Conservation (phyloP, 2,888 invertebrate genomes). For the Sphaeridia pumilis region DNA sequence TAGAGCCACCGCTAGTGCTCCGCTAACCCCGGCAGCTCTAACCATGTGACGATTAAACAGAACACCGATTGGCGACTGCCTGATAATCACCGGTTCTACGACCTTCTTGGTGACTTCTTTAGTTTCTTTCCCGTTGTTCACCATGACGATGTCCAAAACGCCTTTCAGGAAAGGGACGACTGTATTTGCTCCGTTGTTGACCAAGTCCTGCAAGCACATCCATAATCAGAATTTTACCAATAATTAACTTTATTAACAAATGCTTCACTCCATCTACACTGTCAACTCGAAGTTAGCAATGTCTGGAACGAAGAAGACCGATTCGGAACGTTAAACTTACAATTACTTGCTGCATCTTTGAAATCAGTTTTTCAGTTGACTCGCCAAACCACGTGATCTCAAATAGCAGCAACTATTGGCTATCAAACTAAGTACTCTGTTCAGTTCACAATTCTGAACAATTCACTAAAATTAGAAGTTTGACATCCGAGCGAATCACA, state of each 20-base stretch:
- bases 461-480: too few species aligned
- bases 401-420: too few species aligned
- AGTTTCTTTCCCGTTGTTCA: constrained; percentile 15
- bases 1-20: constrained; percentile 31
- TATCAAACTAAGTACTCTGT: too few species aligned
- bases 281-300: background rate
- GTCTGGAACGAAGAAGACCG: background rate
- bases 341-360: constrained; percentile 8
- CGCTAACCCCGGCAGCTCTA: constrained; percentile 26
- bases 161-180: constrained; percentile 25
- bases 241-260: background rate
- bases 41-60: constrained; percentile 20
- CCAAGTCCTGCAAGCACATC: constrained; percentile 20
- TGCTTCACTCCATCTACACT: background rate
- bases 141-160: constrained; percentile 20
- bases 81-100: background rate
- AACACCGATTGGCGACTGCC: background rate
- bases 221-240: background rate
- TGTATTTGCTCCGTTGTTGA: constrained; percentile 20
- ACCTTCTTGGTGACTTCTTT: background rate
- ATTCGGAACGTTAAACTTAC: constrained; percentile 1
- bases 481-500: too few species aligned
- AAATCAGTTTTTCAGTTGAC: too few species aligned
- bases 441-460: too few species aligned
- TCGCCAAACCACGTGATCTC: too few species aligned